A percentile compares a stretch with the other conserved stretches of the same genome.
Evolutionary conservation across 2,888 invertebrate species (phyloP).

Genomic region (Mimachlamys varia): DNA sequence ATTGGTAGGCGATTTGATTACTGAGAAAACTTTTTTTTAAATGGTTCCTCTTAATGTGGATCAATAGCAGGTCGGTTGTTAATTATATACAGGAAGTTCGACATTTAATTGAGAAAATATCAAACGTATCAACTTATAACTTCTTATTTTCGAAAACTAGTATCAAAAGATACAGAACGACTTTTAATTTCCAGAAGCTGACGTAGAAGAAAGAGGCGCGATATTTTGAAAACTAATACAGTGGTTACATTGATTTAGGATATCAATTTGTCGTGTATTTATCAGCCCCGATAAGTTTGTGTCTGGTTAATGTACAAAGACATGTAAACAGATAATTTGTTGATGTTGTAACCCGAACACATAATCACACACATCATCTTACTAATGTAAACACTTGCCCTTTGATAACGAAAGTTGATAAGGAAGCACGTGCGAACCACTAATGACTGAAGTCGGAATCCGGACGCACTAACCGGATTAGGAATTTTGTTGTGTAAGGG

Average conservation of each 20-base stretch:
- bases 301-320: not conserved
- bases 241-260: not conserved
- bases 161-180: too few species aligned
- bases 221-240: constrained; percentile 1
- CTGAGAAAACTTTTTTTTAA: too few species aligned
- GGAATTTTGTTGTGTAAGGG: not conserved
- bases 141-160: too few species aligned
- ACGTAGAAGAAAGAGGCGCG: not conserved
- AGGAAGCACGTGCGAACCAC: constrained; percentile 20
- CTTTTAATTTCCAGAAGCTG: too few species aligned
- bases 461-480: not conserved
- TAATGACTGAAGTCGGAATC: constrained; percentile 6
- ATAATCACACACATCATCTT: not conserved
- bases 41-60: too few species aligned
- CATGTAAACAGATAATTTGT: not conserved
- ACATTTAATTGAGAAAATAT: too few species aligned
- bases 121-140: too few species aligned
- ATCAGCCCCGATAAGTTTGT: not conserved
- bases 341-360: not conserved
- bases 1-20: too few species aligned
- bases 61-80: too few species aligned
- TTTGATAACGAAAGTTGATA: constrained; percentile 29
- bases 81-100: too few species aligned
- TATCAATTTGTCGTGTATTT: not conserved
- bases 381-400: not conserved